Percentiles rank a stretch among this genome's conserved stretches.
phyloP scores from a whole-genome alignment of 2,113 vertebrate species.

The Marmota flaviventris region DNA sequence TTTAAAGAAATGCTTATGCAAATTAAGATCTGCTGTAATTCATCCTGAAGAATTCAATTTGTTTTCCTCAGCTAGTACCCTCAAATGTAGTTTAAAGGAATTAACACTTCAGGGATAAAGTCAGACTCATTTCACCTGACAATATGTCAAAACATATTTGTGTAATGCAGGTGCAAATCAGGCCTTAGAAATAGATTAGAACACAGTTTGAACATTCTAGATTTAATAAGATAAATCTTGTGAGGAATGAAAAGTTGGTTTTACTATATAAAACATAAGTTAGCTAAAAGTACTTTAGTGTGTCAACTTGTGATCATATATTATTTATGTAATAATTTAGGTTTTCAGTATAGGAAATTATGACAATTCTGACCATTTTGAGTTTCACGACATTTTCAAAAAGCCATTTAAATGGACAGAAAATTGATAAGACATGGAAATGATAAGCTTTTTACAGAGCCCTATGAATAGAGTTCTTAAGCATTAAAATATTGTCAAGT shows the following conservation, averaged over 20 bases:
- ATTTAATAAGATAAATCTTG: not conserved
- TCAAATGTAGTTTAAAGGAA: slow-evolving; percentile 25
- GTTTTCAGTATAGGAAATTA: not conserved
- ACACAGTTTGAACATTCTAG: too few relatives aligned
- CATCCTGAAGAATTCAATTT: not conserved
- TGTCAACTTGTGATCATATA: not conserved
- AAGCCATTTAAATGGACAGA: slow-evolving; percentile 27
- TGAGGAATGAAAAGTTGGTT: slow-evolving; percentile 12
- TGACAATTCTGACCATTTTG: not conserved
- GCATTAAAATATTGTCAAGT: not conserved
- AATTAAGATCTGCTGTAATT: slow-evolving; percentile 6
- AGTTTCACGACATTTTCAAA: slow-evolving; percentile 31
- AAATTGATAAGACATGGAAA: slow-evolving; percentile 12
- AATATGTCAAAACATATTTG: slow-evolving; percentile 36
- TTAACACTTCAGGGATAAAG: not conserved
- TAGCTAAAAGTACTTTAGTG: slow-evolving; percentile 19
- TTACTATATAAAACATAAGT: not conserved
- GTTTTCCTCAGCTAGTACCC: not conserved
- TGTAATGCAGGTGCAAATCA: not conserved
- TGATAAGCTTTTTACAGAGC: not conserved
- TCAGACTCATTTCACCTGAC: slow-evolving; percentile 5
- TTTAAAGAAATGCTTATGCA: slow-evolving; percentile 33
- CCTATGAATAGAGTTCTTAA: not conserved
- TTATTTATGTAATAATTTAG: not conserved
- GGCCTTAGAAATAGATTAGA: not conserved